Conservation (phyloP, 2,797 vertebrate genomes). For the Poecilia picta region DNA sequence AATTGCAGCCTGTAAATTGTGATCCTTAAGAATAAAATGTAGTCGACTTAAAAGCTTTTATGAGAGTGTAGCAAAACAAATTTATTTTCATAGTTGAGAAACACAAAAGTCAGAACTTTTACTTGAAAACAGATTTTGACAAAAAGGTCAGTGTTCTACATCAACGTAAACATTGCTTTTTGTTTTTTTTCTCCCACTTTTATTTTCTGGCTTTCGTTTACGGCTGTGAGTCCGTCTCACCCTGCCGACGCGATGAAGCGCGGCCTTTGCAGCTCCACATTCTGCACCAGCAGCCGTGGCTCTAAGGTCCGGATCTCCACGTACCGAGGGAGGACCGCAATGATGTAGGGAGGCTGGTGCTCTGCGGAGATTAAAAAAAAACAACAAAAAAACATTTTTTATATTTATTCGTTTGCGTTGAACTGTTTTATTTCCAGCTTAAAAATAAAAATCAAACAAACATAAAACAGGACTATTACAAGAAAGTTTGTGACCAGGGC, state of each 20-base stretch:
- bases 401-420: background rate
- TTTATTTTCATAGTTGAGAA: background rate
- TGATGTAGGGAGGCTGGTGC: conserved; percentile 97
- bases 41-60: background rate
- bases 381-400: background rate
- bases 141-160: background rate
- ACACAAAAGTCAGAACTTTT: background rate
- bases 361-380: conserved; percentile 72
- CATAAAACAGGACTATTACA: background rate
- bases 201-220: background rate
- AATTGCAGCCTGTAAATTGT: background rate
- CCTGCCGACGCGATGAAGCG: conserved; percentile 96
- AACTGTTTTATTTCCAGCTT: background rate
- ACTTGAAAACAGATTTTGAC: background rate
- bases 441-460: background rate
- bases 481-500: background rate
- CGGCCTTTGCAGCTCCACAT: conserved; percentile 94
- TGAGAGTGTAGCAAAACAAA: background rate
- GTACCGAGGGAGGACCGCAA: conserved; percentile 94
- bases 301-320: conserved; percentile 98
- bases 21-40: background rate
- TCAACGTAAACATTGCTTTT: background rate
- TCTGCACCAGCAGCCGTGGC: conserved; percentile 95
- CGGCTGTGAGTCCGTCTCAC: conserved; percentile 65
- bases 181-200: no score